Base-by-base conservation (phyloP, 2,888 invertebrate species). In the Megaustenia siamemsis region DNA sequence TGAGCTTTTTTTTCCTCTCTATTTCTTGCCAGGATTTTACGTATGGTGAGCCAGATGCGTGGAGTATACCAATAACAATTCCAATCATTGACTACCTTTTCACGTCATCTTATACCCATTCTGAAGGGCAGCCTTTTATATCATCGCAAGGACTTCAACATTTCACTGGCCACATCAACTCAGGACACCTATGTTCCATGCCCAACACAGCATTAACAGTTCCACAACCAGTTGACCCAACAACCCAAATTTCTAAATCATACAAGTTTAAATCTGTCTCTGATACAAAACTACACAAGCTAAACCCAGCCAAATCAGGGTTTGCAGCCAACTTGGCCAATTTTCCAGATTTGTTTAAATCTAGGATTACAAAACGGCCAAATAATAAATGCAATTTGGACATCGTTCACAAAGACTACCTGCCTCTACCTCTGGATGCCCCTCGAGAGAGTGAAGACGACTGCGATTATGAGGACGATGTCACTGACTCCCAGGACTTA, bases 31-130 rank as follows among this genome's bases (percentile, higher is more conserved):
- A 92, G 92, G 89, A 91, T 71, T 90, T 90, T 56, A 85, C 82
- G 24, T 82, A 86, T 21, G 88, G 88, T 53, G 91, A 92, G 82
- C 92, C 92, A 40, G 91, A 91, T 63, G 90, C 90, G 0, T 92
- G 91, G 91, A 88, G 90, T 21, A 86, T 90, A 3, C 87, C 89
- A 21, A 69, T 91, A 85, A 90, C 90, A 0, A 85, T 92, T 32
- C 92, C 92, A 10, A 90, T 92, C 49, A 88, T 91, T n/a, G 91
- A 90, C 15, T 91, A 89, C 85, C 82, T 92, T 0, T 86, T 89
- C 73, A 32, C 24, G 66, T 32, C 53, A 53, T 15, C 66, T 24
- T 69, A 73, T 40, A 0, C 63, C 40, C 75, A 78, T 32, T 80
- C 84, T 21, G 60, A 83, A 18, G 35, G 45, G 28, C 73, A 66